Evolutionary conservation across 2,888 invertebrate genomes (phyloP), one percentile per base, ranked within the genome.

Genomic region (Mycalesis mineus): DNA sequence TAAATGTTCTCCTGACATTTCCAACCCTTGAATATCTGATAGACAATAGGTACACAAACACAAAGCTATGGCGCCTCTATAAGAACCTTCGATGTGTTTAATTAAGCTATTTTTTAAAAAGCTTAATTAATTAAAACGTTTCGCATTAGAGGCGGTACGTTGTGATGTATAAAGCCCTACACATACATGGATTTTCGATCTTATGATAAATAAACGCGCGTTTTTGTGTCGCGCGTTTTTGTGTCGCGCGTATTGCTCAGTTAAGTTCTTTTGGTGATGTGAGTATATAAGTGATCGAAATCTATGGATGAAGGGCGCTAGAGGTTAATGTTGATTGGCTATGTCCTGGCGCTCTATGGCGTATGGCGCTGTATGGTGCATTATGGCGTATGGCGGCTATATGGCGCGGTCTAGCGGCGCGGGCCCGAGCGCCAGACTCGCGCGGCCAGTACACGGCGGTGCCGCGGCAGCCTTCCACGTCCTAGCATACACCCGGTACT

Each of bases 361-460:
- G 50, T 39, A 11, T 45, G 45, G 45, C 45, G 44, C 44, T 15
- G 42, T 28, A n/a, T 42, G 42, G 42, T 22, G 42, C 42, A 28
- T 15, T 17, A 47, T 47, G 47, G 47, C 47, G 47, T 37, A 11
- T 41, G 51, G 51, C 22, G 51, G 39, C 31, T 13, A 14, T 31
- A 15, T 31, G 40, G 40, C 44, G 53, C 36, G 53, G 41, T 42
- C 33, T 55, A 55, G 58, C 58, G 58, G 42, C 54, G 53, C 51
- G 51, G 40, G 40, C 49, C 56, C 44, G 56, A 28, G 53, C 57
- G 41, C 41, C 47, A 39, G 57, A 53, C 9, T 17, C 53, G n/a
- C 57, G 57, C 44, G 57, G 57, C 29, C 57, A 45, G 39, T 57
- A 57, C 57, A 51, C 57, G 33, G 52, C 57, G 51, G 57, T 57